Conservation (phyloP, 2,113 vertebrate species). For the Corythornis cristatus region DNA sequence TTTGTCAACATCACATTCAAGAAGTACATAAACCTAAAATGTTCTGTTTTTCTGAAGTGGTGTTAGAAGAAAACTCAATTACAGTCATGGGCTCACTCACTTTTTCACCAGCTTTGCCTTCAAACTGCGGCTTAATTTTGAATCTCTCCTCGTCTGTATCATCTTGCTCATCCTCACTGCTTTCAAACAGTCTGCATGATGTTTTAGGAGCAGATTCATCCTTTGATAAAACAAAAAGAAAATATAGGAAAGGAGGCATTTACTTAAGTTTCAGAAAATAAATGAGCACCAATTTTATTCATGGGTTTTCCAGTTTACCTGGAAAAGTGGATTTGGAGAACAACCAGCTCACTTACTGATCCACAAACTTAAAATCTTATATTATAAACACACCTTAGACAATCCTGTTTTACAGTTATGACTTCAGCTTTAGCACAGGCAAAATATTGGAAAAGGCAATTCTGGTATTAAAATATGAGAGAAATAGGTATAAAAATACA, state of each 20-base stretch:
- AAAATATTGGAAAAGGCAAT: background rate
- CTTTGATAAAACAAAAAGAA: background rate
- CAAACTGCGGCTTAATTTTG: conserved; percentile 91
- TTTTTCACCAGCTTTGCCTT: conserved; percentile 92
- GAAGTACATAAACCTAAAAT: background rate
- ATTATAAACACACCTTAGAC: background rate
- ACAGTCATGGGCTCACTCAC: conserved; percentile 71
- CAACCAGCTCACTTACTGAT: background rate
- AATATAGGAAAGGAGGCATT: background rate
- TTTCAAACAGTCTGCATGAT: conserved; percentile 81
- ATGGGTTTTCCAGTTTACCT: background rate
- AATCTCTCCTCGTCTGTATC: conserved; percentile 76
- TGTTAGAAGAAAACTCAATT: background rate
- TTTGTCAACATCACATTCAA: background rate
- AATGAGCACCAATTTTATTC: background rate
- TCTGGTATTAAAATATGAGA: background rate
- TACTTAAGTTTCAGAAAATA: background rate
- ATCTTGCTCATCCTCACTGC: conserved; percentile 83
- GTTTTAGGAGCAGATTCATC: conserved; percentile 36
- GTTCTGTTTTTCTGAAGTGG: background rate
- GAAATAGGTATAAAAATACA: background rate
- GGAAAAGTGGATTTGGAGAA: background rate
- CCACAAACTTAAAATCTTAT: accelerated
- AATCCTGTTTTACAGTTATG: background rate
- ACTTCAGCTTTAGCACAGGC: background rate